Conservation (phyloP, 2,797 vertebrate species). For the Mormyrops boulengeri region DNA sequence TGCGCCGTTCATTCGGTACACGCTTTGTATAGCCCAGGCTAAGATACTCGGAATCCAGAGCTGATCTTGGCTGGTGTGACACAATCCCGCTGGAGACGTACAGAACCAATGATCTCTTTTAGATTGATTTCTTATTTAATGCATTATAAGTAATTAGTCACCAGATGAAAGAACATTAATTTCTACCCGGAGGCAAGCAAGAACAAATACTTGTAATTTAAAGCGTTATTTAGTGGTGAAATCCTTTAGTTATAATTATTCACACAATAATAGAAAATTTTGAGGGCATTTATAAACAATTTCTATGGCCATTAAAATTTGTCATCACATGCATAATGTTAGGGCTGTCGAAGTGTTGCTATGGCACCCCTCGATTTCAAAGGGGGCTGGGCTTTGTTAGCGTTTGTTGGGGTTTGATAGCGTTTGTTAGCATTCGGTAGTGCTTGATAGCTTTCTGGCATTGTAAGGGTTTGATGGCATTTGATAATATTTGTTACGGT, state of each 20-base stretch:
- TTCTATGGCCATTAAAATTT: conserved; percentile 16
- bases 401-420: not conserved
- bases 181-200: conserved; percentile 50
- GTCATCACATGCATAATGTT: not conserved
- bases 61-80: not conserved
- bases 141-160: conserved; percentile 54
- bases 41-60: not conserved
- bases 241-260: conserved; percentile 30
- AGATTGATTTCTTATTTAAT: conserved; percentile 51
- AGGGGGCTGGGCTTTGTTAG: not conserved
- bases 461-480: not conserved
- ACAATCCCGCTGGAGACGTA: conserved; percentile 2
- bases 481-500: not conserved
- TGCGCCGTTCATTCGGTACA: not conserved
- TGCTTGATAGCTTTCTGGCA: not conserved
- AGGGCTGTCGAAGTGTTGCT: conserved; percentile 21
- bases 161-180: conserved; percentile 57
- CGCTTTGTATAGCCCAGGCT: not conserved
- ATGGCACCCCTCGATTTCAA: not conserved
- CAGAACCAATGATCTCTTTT: conserved; percentile 24
- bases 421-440: not conserved
- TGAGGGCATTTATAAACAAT: conserved; percentile 13
- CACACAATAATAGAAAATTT: conserved; percentile 20
- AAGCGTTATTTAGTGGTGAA: conserved; percentile 34
- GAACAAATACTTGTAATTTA: conserved; percentile 42